Base-by-base conservation (phyloP, 2,888 invertebrate genomes). In the Gisinianus flammeolus region DNA sequence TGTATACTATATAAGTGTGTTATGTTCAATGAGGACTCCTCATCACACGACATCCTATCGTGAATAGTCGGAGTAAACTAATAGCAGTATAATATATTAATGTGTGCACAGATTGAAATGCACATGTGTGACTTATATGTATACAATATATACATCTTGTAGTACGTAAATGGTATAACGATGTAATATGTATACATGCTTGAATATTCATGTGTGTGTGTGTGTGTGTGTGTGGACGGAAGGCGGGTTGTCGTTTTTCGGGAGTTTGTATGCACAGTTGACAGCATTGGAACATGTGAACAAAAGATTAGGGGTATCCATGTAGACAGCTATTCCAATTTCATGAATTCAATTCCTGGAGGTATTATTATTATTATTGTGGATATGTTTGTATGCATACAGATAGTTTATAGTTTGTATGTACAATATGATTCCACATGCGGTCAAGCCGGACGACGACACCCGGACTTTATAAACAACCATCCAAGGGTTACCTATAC, bases 231-330 rank as follows among this genome's bases (percentile, higher is more conserved):
- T 16, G 28, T 24, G 30, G 12, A 28, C n/a, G 67, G 67, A 72
- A 72, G 72, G 72, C 72, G 72, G 72, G 72, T 69, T 35, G 44
- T 44, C 44, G 44, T 44, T 62, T 62, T 16, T 3, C 16, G 71
- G 56, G 72, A 26, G 58, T 72, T 79, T 81, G 79, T 80, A 80
- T 79, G 79, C 75, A 77, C 76, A 80, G 80, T 82, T 79, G 80
- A 80, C 82, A 80, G 81, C 75, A 77, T 67, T 72, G 69, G 69
- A 79, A 79, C 74, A 79, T 76, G 76, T 58, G 81, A 77, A 82
- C 82, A 82, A 82, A 82, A 79, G 81, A 80, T 79, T 77, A 79
- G 76, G 80, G 80, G 79, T 80, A 77, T 76, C 70, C 74, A 68
- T 76, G 69, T 79, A 79, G 54, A 81, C 79, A 82, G 74, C 79